These are phyloP conservation scores for Drosophila murphyi DNA, from an alignment of 1,140 invertebrate genomes.

Conservation along the genomic window DNA sequence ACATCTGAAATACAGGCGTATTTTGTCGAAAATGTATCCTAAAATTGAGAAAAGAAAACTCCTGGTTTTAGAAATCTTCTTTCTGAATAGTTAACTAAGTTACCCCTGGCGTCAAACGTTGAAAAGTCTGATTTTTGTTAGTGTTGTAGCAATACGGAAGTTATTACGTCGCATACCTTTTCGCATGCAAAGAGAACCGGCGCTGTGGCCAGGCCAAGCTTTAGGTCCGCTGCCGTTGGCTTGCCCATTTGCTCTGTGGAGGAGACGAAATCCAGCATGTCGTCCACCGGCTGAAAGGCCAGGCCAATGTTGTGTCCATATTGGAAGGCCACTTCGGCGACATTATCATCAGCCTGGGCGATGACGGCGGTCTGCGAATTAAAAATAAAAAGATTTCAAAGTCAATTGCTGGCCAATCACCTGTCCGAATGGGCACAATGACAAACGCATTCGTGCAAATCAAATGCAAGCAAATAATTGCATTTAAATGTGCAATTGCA, in stretches of 20 bases:
- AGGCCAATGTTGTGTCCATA: conserved; percentile 98
- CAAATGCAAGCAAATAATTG: conserved; percentile 43
- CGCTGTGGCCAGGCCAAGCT: conserved; percentile 96
- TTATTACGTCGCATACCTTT: conserved; percentile 87
- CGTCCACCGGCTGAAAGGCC: conserved; percentile 99
- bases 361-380: conserved; percentile 91
- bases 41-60: too few species aligned
- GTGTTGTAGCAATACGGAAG: conserved; percentile 58
- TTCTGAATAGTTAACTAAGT: too few species aligned
- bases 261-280: conserved; percentile 98
- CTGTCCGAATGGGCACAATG: conserved; percentile 49
- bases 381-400: conserved; percentile 21
- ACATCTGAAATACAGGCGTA: too few species aligned
- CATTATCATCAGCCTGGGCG: conserved; percentile 91
- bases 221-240: conserved; percentile 97
- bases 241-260: conserved; percentile 97
- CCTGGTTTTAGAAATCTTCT: too few species aligned
- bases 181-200: conserved; percentile 97
- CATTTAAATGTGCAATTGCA: conserved; percentile 23
- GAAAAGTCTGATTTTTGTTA: too few species aligned
- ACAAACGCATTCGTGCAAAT: conserved; percentile 54
- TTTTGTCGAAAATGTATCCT: too few species aligned
- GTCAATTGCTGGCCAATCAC: conserved; percentile 43
- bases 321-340: conserved; percentile 95
- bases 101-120: too few species aligned